These are phyloP conservation scores for Lichenostomus cassidix DNA, from an alignment of 2,113 vertebrate species.

Conservation along the genomic window DNA sequence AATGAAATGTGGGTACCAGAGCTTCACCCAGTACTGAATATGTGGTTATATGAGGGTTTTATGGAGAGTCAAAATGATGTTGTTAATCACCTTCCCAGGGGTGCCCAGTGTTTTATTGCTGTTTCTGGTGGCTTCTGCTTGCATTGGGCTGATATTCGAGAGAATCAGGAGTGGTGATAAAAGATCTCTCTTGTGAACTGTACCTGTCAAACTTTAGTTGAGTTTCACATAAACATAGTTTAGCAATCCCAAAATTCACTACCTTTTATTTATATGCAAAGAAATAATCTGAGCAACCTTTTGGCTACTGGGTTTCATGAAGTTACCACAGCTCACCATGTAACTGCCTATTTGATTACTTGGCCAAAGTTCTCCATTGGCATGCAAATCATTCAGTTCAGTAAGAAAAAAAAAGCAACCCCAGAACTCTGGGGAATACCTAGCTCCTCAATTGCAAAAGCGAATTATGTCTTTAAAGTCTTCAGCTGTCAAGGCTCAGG, in stretches of 20 bases:
- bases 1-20: not conserved
- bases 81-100: not conserved
- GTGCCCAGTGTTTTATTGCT: not conserved
- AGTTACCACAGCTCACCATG: not conserved
- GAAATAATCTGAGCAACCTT: not conserved
- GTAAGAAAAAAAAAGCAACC: not conserved
- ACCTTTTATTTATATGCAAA: not conserved
- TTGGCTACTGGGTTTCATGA: not conserved
- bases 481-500: not conserved
- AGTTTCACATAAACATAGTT: not conserved
- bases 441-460: not conserved
- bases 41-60: not conserved
- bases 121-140: not conserved
- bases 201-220: not conserved
- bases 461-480: not conserved
- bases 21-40: not conserved
- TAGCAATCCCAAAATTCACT: not conserved
- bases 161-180: not conserved
- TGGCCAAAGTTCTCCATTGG: not conserved
- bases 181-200: not conserved
- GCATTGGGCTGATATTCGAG: not conserved
- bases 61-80: not conserved
- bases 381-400: not conserved
- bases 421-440: not conserved
- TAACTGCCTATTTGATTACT: not conserved